These are phyloP conservation scores for Drosophila atroscutellata DNA, from an alignment of 2,888 invertebrate species.

Conservation along the genomic window DNA sequence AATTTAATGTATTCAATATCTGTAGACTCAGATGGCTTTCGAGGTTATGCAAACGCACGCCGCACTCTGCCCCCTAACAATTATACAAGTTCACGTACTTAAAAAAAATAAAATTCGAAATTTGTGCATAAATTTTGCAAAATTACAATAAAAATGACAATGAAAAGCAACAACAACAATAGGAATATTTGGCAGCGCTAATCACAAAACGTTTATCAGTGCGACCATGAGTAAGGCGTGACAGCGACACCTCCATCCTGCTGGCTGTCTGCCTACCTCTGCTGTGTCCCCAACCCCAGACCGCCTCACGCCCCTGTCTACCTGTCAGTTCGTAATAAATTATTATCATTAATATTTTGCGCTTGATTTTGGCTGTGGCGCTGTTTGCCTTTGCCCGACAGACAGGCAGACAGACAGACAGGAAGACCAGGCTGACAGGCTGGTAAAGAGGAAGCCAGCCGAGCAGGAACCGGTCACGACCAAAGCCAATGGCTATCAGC, in stretches of 20 bases:
- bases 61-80: conserved; percentile 13
- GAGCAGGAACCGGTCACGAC: conserved; percentile 1
- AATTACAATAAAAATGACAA: conserved; percentile 67
- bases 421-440: conserved; percentile 10
- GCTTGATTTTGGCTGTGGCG: conserved; percentile 60
- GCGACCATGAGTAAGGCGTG: conserved; percentile 39
- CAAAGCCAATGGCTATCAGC: conserved; percentile 15
- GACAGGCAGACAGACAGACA: conserved; percentile 1
- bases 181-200: conserved; percentile 52
- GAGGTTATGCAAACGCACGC: conserved; percentile 28
- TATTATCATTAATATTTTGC: conserved; percentile 76
- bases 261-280: not conserved
- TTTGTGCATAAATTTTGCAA: conserved; percentile 68
- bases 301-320: conserved; percentile 36
- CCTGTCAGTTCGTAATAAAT: conserved; percentile 72
- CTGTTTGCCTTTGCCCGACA: conserved; percentile 31
- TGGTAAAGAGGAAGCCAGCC: conserved; percentile 17
- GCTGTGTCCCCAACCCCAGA: not conserved
- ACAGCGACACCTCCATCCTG: conserved; percentile 29
- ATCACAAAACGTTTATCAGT: conserved; percentile 71
- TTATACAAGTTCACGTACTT: conserved; percentile 56
- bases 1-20: not conserved
- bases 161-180: conserved; percentile 20
- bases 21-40: conserved; percentile 8
- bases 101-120: conserved; percentile 31